Base-by-base conservation (phyloP, 1,140 invertebrate species). In the Trichonephila clavipes region DNA sequence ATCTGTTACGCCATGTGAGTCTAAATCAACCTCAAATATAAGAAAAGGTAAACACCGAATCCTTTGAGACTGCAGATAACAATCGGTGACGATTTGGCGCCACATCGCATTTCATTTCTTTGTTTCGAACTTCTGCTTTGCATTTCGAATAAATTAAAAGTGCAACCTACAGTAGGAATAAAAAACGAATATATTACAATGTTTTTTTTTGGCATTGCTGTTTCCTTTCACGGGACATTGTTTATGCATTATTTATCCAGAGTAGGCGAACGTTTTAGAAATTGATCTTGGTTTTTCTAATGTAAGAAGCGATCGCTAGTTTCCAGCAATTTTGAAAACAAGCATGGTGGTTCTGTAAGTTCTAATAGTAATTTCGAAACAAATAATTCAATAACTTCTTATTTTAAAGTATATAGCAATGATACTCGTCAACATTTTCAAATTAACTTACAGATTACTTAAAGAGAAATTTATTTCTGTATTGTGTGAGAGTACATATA, bases 11-110 rank as follows among this genome's bases (percentile, higher is more conserved):
- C 87, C 66, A 34, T 19, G 34, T 24, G 66, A 72, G 51, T 51
- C 34, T 72, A 69, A 89, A 89, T 89, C 87, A 89, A 89, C 66
- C 64, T 69, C 64, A 89, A 89, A 89, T 89, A 89, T 89, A 89
- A 89, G 51, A 64, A 72, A 89, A 89, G 64, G 19, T 40, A 69
- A 44, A 58, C 34, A 69, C 21, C 64, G 44, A 72, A 44, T 89
- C 40, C 44, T 40, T 69, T 19, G 44, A 69, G 19, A 58, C 58
- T 85, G n/a, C 18, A 85, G 82, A 85, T 85, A 85, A 59, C 44
- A 85, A 85, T 58, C 82, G 82, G 82, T 85, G 82, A 59, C 58
- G 58, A 59, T 85, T 85, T 85, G 82, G 58, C 82, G 82, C 44
- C 82, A 85, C 8, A 59, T 10, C 82, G 10, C 24, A 85, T 85